Evolutionary conservation across 1,140 invertebrate species (phyloP), one percentile per base, ranked within the genome.

Genomic region (Diachasma alloeum): DNA sequence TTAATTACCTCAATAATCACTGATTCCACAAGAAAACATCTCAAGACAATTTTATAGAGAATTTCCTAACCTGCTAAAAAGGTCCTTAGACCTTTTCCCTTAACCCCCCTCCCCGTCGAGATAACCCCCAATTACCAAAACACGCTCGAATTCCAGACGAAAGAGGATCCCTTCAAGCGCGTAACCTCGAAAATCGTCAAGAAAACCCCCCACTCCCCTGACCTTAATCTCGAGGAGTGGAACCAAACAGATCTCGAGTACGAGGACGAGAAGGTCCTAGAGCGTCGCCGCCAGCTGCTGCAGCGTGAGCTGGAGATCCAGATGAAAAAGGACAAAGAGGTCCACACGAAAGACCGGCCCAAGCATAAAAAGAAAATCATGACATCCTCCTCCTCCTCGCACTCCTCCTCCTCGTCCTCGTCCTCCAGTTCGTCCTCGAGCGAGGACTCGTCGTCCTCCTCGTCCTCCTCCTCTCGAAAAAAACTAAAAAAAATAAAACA

Each of bases 201-300:
- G 77, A 91, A 91, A 79, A 89, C 91, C 44, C 91, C 91, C 36
- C 90, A 92, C 69, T 93, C 92, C 83, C 91, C 92, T 31, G 93
- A 93, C 77, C 90, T 92, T 79, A 93, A 94, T 83, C 93, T 93
- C 86, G 93, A 94, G 83, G 92, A 93, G 83, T 95, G 94, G 93
- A 93, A 94, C 86, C 93, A 94, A 88, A 94, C 92, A 80, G 93
- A 94, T 87, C 88, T 96, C 82, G 95, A 96, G 85, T 95, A 95
- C 91, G 95, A 94, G 78, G 94, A 96, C 89, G 94, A 95, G 77
- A 94, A 95, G 83, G 94, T 93, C 53, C 89, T 96, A 80, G 94
- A 96, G 86, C 93, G 93, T 87, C 91, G 94, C 77, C 90, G 94
- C 79, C 93, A 93, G 82, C 91, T 95, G 81, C 90, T 96, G 79